These are phyloP conservation scores for Epizoanthus rinbou DNA, from an alignment of 92 coral and sea anemone genomes.

Conservation along the genomic window DNA sequence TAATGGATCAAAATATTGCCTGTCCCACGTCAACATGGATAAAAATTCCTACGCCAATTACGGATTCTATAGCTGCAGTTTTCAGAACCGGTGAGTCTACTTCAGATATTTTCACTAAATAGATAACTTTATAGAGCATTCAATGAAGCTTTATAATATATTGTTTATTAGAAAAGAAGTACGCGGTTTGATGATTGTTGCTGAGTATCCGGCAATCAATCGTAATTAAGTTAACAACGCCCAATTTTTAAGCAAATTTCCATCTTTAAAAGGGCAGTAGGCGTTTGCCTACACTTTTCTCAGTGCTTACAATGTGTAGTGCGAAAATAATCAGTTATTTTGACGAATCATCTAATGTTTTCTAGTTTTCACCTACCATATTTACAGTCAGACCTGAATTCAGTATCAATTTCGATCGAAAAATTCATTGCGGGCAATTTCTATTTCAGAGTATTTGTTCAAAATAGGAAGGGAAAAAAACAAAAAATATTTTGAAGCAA, in stretches of 20 bases:
- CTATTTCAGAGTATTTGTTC: too few species aligned
- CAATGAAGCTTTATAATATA: neutral
- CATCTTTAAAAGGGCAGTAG: neutral
- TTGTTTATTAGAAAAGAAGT: conserved; percentile 11
- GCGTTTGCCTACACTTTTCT: too few species aligned
- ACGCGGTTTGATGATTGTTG: conserved; percentile 10
- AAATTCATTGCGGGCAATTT: too few species aligned
- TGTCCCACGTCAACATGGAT: neutral
- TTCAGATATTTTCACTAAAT: neutral
- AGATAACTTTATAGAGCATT: neutral
- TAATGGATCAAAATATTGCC: neutral
- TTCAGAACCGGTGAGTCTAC: conserved; percentile 20
- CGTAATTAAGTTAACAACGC: conserved; percentile 4
- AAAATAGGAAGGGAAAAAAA: too few species aligned
- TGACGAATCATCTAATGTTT: too few species aligned
- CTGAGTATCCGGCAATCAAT: neutral
- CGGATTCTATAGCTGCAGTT: neutral
- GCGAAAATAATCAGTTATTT: too few species aligned
- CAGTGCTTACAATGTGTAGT: too few species aligned
- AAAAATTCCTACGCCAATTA: neutral
- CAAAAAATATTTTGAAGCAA: too few species aligned
- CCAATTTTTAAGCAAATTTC: conserved; percentile 7
- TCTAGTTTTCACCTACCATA: too few species aligned
- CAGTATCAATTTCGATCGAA: too few species aligned
- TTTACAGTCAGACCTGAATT: too few species aligned